Evolutionary conservation across 1,140 invertebrate species (phyloP).

Genomic region (Himalopsyche phryganea): DNA sequence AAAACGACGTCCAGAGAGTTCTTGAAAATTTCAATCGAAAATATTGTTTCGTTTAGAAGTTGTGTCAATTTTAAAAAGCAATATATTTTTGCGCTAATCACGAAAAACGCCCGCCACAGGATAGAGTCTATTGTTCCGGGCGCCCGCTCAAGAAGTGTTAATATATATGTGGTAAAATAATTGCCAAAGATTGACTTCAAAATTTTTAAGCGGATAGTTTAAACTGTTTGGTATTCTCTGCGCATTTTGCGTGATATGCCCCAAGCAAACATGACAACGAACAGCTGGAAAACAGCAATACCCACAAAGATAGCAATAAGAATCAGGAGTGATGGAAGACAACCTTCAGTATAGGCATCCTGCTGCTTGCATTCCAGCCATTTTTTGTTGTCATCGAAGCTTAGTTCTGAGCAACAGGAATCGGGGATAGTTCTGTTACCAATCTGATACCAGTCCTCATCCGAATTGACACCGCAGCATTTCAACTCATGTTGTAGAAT

Average conservation of each 20-base stretch:
- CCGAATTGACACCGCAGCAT: constrained; percentile 73
- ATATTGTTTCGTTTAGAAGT: no score
- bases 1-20: no score
- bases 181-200: no score
- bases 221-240: constrained; percentile 86
- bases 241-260: constrained; percentile 84
- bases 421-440: constrained; percentile 58
- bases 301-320: constrained; percentile 74
- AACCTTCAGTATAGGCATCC: constrained; percentile 57
- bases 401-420: constrained; percentile 63
- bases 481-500: constrained; percentile 63
- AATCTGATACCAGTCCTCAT: constrained; percentile 63
- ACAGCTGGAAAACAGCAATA: constrained; percentile 73
- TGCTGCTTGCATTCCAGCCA: constrained; percentile 52
- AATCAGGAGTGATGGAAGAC: constrained; percentile 63
- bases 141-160: no score
- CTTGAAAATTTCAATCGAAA: no score
- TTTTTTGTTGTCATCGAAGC: constrained; percentile 44
- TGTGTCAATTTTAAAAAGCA: no score
- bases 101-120: no score
- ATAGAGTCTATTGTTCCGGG: no score
- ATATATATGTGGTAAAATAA: no score
- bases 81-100: no score
- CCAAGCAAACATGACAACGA: constrained; percentile 86
- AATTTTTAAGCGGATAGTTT: constrained; percentile 44